Evolutionary conservation across 2,888 invertebrate species (phyloP).

Genomic region (Spilarctia lutea): DNA sequence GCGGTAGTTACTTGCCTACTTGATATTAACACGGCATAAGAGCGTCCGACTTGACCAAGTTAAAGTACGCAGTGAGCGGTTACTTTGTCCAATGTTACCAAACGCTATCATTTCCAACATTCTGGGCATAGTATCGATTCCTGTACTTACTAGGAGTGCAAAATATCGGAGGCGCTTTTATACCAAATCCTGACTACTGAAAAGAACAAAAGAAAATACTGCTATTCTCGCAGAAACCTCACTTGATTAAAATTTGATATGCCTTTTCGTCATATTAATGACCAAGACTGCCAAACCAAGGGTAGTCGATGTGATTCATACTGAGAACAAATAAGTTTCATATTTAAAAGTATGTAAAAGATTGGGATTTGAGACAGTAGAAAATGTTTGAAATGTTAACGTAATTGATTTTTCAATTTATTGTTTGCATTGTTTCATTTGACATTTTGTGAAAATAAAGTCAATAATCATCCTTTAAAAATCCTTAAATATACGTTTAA

Average conservation of each 20-base stretch:
- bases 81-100: slow-evolving; percentile 62
- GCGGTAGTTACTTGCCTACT: too few species aligned
- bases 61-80: slow-evolving; percentile 49
- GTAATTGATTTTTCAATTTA: too few species aligned
- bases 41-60: slow-evolving; percentile 4
- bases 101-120: slow-evolving; percentile 66
- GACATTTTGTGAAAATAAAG: too few species aligned
- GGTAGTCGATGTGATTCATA: not conserved
- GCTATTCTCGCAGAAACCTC: not conserved
- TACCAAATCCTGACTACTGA: not conserved
- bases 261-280: not conserved
- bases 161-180: slow-evolving; percentile 11
- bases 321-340: too few species aligned
- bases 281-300: not conserved
- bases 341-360: too few species aligned
- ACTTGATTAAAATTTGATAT: not conserved
- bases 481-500: too few species aligned
- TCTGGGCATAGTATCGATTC: slow-evolving; percentile 64
- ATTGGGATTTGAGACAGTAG: too few species aligned
- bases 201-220: not conserved
- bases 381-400: too few species aligned
- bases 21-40: not conserved
- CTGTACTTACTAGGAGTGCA: slow-evolving; percentile 34
- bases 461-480: too few species aligned
- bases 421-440: too few species aligned